Conservation (phyloP, 1,140 invertebrate species). For the Portunus trituberculatus region DNA sequence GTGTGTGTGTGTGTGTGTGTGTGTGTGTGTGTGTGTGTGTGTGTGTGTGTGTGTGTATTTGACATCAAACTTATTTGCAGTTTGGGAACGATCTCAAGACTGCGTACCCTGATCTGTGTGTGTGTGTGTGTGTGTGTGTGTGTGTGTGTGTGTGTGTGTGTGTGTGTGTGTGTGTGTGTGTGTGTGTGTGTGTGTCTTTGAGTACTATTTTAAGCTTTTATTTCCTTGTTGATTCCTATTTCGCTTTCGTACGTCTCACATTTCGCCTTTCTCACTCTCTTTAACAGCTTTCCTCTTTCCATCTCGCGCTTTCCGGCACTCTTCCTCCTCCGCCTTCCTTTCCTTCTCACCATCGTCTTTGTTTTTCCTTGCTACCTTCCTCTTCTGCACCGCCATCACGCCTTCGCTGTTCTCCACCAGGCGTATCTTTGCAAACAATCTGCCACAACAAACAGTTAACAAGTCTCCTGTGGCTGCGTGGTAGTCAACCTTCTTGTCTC, state of each 20-base stretch:
- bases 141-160: conserved; percentile 50
- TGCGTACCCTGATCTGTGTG: not conserved
- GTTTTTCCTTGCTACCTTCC: not conserved
- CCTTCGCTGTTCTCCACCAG: not conserved
- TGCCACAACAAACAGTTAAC: not conserved
- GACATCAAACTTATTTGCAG: no score
- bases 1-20: no score
- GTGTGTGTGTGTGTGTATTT: no score
- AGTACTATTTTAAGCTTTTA: not conserved
- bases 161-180: conserved; percentile 57
- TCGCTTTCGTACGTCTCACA: not conserved
- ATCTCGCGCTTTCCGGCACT: not conserved
- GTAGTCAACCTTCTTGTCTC: not conserved
- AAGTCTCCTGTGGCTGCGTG: not conserved
- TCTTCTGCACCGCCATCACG: not conserved
- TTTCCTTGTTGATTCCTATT: not conserved
- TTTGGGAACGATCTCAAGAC: no score
- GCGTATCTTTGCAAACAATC: not conserved
- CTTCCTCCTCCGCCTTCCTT: not conserved
- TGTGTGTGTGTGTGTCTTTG: conserved; percentile 38
- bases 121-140: conserved; percentile 43
- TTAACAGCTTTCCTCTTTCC: not conserved
- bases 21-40: no score
- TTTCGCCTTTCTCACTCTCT: not conserved
- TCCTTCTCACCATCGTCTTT: conserved; percentile 28